Base-by-base conservation (phyloP, 2,113 vertebrate genomes). In the Leucopternis melanops region DNA sequence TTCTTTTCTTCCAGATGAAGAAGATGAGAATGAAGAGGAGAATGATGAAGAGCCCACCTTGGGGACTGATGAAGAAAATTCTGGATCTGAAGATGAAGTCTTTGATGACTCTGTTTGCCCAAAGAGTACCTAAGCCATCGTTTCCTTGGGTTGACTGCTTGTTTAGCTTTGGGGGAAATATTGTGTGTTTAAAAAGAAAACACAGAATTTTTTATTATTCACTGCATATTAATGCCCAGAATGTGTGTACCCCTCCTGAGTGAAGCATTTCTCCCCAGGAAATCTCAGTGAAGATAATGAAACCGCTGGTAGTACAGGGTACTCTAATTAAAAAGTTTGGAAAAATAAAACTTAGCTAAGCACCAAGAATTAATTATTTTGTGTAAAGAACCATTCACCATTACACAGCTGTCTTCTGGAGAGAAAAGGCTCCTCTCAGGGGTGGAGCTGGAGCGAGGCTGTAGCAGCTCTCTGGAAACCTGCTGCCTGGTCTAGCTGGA, bases 81-180 rank as follows among this genome's bases (percentile, higher is more conserved):
- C 97, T 25, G 96, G 50, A 38, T 96, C 98, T 21, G 98, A 99
- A 59, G 97, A 97, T 29, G 97, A 96, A 34, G 91, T 86, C 69
- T 94, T 98, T 78, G 98, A 98, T 73, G 97, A 98, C 81, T 97
- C 92, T 2, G 83, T 98, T 89, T 99, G 99, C 85, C 99, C 99
- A 44, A 78, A 96, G 36, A 98, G 99, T 99, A 95, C 95, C 96
- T 95, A 44, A 86, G 42, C 17, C 38, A 36, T 77, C 18, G 16
- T 71, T 96, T 94, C 27, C 42, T 69, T 74, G 77, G 14, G 27
- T 47, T 85, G 31, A 69, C 36, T 73, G 14, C 8, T 93, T 74
- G 38, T 80, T 81, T 55, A 78, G 36, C n/a, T 92, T 86, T 79
- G 59, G 45, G 69, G 57, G 25, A 22, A 89, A 15, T 65, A 69